Percentiles rank a stretch among this genome's conserved stretches.
These are phyloP conservation scores for Geopemphigus sp. DNA, from an alignment of 1,140 invertebrate genomes.

Conservation along the genomic window DNA sequence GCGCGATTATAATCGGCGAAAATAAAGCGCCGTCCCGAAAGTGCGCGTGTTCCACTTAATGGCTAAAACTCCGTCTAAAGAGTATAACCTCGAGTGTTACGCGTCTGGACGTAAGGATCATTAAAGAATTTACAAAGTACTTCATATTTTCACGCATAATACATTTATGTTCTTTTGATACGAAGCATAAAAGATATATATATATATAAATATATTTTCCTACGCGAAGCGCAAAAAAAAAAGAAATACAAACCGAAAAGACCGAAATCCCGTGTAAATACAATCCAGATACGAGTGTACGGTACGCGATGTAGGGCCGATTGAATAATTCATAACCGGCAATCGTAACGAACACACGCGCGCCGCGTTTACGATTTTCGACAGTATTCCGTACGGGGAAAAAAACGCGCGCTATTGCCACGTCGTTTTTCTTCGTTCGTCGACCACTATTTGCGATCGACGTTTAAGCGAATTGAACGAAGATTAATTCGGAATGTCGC, in stretches of 20 bases:
- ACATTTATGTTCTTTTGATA: slow-evolving; percentile 40
- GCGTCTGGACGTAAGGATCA: slow-evolving; percentile 28
- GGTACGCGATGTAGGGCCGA: slow-evolving; percentile 15
- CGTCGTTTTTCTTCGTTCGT: neutral
- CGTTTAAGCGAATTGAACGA: neutral
- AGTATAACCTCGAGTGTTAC: slow-evolving; percentile 5
- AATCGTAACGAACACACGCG: neutral
- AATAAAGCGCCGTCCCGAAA: neutral
- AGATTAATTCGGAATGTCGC: neutral
- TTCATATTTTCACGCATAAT: slow-evolving; percentile 32
- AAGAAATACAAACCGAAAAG: neutral
- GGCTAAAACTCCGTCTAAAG: neutral
- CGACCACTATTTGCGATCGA: neutral
- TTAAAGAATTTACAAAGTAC: slow-evolving; percentile 28
- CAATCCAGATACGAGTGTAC: slow-evolving; percentile 18
- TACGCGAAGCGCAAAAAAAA: neutral
- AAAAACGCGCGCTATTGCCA: neutral
- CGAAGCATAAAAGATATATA: neutral
- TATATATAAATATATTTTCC: neutral
- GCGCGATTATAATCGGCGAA: neutral
- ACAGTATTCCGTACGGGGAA: neutral
- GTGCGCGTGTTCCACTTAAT: neutral
- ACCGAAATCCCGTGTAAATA: slow-evolving; percentile 36
- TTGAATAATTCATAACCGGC: slow-evolving; percentile 43
- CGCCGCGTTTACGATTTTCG: neutral